phyloP scores from a whole-genome alignment of 2,888 invertebrate species.

The Chelonus formosanus region DNA sequence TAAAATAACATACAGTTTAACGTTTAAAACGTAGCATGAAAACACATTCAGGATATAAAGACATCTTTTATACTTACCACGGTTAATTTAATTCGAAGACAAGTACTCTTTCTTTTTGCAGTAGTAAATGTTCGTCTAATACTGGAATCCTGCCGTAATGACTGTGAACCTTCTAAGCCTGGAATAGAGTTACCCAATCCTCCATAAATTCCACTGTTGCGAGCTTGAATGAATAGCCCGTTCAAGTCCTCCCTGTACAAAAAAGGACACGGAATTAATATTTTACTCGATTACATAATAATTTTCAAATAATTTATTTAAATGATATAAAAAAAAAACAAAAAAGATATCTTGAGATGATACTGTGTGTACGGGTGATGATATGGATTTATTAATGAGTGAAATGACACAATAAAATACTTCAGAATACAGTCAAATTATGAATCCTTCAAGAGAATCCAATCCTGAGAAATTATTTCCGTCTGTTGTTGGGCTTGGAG shows the following conservation, averaged over 20 bases:
- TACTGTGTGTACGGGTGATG: constrained; percentile 80
- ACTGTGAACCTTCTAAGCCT: constrained; percentile 76
- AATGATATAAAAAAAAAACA: too few relatives aligned
- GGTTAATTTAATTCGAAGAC: constrained; percentile 79
- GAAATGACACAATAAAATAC: constrained; percentile 88
- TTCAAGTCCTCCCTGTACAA: constrained; percentile 81
- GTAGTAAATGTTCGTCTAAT: constrained; percentile 89
- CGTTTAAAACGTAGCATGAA: too few relatives aligned
- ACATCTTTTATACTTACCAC: constrained; percentile 69
- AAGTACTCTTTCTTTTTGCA: constrained; percentile 81
- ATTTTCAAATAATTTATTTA: too few relatives aligned
- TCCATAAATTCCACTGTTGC: constrained; percentile 77
- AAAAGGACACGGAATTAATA: too few relatives aligned
- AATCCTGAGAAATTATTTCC: constrained; percentile 76
- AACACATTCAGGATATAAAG: too few relatives aligned
- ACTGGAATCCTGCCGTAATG: constrained; percentile 85
- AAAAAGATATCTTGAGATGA: too few relatives aligned
- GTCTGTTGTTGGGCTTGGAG: constrained; percentile 74
- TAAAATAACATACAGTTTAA: constrained; percentile 2
- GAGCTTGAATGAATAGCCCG: constrained; percentile 73
- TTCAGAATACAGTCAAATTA: constrained; percentile 89
- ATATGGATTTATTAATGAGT: constrained; percentile 84
- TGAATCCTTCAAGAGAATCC: constrained; percentile 88
- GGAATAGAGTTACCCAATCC: constrained; percentile 74
- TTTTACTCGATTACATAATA: too few relatives aligned